phyloP scores from a whole-genome alignment of 2,888 invertebrate genomes.

The Athalia cordata region DNA sequence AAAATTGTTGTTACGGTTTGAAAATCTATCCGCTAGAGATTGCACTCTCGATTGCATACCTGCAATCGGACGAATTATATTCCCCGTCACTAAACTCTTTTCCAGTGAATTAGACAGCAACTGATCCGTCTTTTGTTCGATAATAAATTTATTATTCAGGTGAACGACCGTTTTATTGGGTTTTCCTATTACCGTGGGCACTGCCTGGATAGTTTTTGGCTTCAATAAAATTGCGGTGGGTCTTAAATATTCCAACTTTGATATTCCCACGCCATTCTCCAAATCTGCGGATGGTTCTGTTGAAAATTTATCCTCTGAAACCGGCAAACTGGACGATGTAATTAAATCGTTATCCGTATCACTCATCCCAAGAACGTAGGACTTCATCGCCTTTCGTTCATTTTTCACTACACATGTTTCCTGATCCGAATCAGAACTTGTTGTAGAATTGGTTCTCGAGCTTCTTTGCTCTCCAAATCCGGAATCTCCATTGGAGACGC shows the following conservation, averaged over 20 bases:
- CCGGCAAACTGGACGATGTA: background rate
- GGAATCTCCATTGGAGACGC: background rate
- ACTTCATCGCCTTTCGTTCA: slow-evolving; percentile 48
- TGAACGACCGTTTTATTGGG: slow-evolving; percentile 53
- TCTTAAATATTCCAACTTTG: slow-evolving; percentile 11
- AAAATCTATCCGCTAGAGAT: slow-evolving; percentile 29
- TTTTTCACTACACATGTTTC: slow-evolving; percentile 44
- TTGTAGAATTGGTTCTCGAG: background rate
- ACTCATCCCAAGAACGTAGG: slow-evolving; percentile 35
- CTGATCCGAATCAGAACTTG: background rate
- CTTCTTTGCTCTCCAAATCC: background rate
- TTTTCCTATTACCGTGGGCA: slow-evolving; percentile 20
- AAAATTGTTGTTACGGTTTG: slow-evolving; percentile 21
- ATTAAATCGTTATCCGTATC: background rate
- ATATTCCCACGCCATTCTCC: background rate
- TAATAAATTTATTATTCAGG: slow-evolving; percentile 44
- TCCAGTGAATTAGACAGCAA: too few relatives aligned
- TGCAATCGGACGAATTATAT: background rate
- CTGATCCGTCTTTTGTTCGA: slow-evolving; percentile 2
- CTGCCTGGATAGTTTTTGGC: background rate
- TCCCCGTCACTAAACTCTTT: background rate
- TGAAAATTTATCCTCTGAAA: background rate
- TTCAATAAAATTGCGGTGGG: slow-evolving; percentile 22
- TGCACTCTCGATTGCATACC: slow-evolving; percentile 39
- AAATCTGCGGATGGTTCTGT: background rate